Evolutionary conservation across 1,140 invertebrate species (phyloP), one percentile per base, ranked within the genome.

Genomic region (Drosophila truncata): DNA sequence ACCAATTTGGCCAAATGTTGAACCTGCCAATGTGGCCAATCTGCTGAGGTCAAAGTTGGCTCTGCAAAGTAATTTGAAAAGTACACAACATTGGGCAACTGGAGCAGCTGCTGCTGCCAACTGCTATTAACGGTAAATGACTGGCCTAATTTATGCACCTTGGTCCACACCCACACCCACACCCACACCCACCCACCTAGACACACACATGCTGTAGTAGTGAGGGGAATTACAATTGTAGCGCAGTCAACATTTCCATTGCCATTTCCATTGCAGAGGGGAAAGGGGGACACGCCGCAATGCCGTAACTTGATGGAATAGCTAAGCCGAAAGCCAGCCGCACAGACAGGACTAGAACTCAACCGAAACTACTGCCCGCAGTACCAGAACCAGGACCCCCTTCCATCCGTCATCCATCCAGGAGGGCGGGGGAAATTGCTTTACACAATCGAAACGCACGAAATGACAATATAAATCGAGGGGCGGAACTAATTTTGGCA

Each of bases 401-500:
- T 23, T 27, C 41, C 54, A 46, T 20, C 11, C n/a, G 47, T 55
- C 33, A 23, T n/a, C 39, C 47, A 71, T 59, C 35, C 67, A 14
- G 41, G 20, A 39, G n/a, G 39, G 60, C 29, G 63, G 55, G 70
- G 60, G 73, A 88, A 90, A 88, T 88, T 88, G 85, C 85, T 88
- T 82, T 88, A 78, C 85, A 88, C 85, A 88, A 90, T 88, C 85
- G 85, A 88, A 88, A 88, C 85, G 85, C 81, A 88, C 85, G 81
- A 90, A 88, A 88, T 90, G 85, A 88, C 85, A 88, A 88, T 90
- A 88, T 88, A 88, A 88, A 88, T 88, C 85, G 85, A 90, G 85
- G 85, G 85, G 85, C 85, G 85, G 85, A 88, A 85, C 85, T 88
- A 90, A 88, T 88, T 88, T 73, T 90, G 81, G 85, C 86, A 81